Conservation (phyloP, 2,888 invertebrate genomes). For the Clusia tigrina region DNA sequence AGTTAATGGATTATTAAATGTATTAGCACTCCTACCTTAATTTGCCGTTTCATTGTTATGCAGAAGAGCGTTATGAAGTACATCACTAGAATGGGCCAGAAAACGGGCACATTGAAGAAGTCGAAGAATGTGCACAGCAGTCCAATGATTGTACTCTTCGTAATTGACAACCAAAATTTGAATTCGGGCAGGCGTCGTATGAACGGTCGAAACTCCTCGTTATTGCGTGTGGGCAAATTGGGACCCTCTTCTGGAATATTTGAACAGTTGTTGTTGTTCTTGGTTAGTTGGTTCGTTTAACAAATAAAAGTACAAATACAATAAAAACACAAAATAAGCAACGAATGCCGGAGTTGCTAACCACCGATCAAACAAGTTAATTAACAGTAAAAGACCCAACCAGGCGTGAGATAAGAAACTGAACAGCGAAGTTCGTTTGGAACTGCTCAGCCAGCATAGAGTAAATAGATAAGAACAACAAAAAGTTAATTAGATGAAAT, state of each 20-base stretch:
- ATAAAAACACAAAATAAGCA: no score
- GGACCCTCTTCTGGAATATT: conserved; percentile 75
- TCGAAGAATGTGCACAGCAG: conserved; percentile 95
- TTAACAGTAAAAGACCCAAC: no score
- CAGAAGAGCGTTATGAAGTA: conserved; percentile 98
- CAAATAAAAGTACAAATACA: neutral
- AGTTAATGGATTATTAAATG: neutral
- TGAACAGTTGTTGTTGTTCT: no score
- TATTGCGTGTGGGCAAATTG: conserved; percentile 90
- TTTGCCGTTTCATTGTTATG: conserved; percentile 99
- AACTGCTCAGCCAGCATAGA: no score
- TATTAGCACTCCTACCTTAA: conserved; percentile 76
- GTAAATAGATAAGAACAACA: no score
- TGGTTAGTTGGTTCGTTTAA: no score
- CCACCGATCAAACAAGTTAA: no score
- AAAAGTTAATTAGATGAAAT: no score
- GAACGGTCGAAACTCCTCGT: conserved; percentile 98
- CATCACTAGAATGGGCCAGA: conserved; percentile 99
- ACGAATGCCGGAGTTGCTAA: no score
- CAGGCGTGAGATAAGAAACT: no score
- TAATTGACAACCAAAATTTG: conserved; percentile 98
- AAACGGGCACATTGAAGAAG: conserved; percentile 98
- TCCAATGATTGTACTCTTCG: conserved; percentile 91
- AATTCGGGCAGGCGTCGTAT: conserved; percentile 97
- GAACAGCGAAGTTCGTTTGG: no score